These are phyloP conservation scores for Cirrhinus mrigala DNA, from an alignment of 2,797 vertebrate species.

Conservation along the genomic window DNA sequence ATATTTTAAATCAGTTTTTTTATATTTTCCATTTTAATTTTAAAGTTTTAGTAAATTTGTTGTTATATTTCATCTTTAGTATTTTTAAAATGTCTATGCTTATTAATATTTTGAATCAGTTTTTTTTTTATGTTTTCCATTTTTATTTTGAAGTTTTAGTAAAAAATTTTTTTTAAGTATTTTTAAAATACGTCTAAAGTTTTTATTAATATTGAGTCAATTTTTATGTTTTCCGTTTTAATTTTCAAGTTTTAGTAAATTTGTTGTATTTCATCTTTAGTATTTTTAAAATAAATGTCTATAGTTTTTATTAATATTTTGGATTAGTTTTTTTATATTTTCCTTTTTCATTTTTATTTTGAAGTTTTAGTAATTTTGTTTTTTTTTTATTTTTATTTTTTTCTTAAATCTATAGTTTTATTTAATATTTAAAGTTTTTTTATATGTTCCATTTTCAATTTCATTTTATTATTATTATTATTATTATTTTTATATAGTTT, in stretches of 20 bases:
- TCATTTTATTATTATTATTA: too few relatives aligned
- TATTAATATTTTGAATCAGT: too few relatives aligned
- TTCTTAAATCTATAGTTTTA: too few relatives aligned
- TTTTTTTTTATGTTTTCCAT: not conserved
- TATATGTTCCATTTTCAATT: too few relatives aligned
- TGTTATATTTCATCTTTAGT: not conserved
- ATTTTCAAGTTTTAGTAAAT: not conserved
- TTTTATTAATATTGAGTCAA: not conserved
- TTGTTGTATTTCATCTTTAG: not conserved
- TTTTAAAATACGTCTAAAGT: not conserved
- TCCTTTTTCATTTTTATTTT: too few relatives aligned
- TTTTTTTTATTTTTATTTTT: too few relatives aligned
- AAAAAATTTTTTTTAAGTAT: too few relatives aligned
- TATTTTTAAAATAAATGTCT: too few relatives aligned
- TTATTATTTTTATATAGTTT: too few relatives aligned
- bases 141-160: not conserved
- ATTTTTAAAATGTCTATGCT: not conserved
- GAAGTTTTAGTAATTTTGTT: too few relatives aligned
- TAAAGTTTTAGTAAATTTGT: too few relatives aligned
- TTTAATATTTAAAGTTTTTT: too few relatives aligned
- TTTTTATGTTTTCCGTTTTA: not conserved
- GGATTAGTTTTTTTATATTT: not conserved
- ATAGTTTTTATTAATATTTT: not conserved
- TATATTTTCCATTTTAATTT: not conserved
- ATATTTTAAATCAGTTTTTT: not conserved